phyloP scores from a whole-genome alignment of 2,888 invertebrate genomes.

The Cistogaster globosa region DNA sequence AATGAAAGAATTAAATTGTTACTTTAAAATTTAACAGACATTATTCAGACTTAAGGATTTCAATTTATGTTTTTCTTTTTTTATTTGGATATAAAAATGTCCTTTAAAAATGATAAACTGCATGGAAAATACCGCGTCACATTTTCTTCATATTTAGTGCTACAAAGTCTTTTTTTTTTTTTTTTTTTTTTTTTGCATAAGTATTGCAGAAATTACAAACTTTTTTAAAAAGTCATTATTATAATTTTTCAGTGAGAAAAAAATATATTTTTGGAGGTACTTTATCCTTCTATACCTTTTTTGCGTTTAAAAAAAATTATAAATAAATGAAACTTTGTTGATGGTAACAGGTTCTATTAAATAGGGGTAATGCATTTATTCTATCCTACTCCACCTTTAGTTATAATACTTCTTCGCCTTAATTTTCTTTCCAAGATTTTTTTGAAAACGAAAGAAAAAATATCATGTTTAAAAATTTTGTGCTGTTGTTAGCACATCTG shows the following conservation, averaged over 20 bases:
- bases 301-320: background rate
- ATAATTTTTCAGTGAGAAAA: slow-evolving; percentile 47
- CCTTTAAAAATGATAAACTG: slow-evolving; percentile 71
- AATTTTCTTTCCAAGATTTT: slow-evolving; percentile 28
- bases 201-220: slow-evolving; percentile 67
- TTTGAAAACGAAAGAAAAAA: slow-evolving; percentile 8
- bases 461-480: slow-evolving; percentile 72
- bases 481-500: slow-evolving; percentile 82
- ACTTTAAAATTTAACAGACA: slow-evolving; percentile 49
- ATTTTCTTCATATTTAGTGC: slow-evolving; percentile 48
- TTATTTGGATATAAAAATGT: slow-evolving; percentile 54
- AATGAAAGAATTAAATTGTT: slow-evolving; percentile 52
- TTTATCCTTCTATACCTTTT: slow-evolving; percentile 31
- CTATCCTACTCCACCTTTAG: background rate
- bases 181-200: slow-evolving; percentile 26
- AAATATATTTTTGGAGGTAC: background rate
- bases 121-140: slow-evolving; percentile 61
- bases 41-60: slow-evolving; percentile 67
- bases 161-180: slow-evolving; percentile 6
- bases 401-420: slow-evolving; percentile 5
- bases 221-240: slow-evolving; percentile 71
- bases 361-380: slow-evolving; percentile 67
- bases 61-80: slow-evolving; percentile 21
- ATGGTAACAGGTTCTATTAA: slow-evolving; percentile 71
- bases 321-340: slow-evolving; percentile 56